Conservation (phyloP, 2,797 vertebrate species). For the Tarsius wallacei region DNA sequence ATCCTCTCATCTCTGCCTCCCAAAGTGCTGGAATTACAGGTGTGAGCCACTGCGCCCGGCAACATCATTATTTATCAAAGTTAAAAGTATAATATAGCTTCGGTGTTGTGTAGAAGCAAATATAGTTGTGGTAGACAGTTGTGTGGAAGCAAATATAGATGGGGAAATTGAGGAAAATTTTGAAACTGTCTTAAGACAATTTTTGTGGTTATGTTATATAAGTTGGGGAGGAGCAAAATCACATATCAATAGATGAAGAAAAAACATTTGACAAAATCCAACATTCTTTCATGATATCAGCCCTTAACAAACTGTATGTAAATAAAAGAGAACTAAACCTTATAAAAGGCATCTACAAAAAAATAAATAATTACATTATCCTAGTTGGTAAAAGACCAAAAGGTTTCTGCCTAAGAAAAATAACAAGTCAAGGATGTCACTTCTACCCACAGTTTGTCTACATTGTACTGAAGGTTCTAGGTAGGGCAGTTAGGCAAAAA, state of each 20-base stretch:
- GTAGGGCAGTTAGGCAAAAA: constrained; percentile 3
- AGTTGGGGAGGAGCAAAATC: not conserved
- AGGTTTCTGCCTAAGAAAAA: not conserved
- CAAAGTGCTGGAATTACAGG: too few species aligned
- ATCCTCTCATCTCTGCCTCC: too few species aligned
- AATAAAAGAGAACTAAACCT: not conserved
- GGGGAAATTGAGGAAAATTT: not conserved
- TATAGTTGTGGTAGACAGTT: not conserved
- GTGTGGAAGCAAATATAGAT: not conserved
- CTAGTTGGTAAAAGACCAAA: not conserved
- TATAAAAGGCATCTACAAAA: not conserved
- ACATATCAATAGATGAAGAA: not conserved
- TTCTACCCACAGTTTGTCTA: not conserved
- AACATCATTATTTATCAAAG: not conserved
- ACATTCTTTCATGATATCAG: not conserved
- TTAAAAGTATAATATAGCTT: not conserved
- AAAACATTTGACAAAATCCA: not conserved
- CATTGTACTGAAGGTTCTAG: not conserved
- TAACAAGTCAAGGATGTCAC: not conserved
- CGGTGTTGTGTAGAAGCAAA: not conserved
- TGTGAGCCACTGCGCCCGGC: too few species aligned
- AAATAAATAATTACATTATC: not conserved
- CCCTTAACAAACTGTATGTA: not conserved
- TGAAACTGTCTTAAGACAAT: not conserved
- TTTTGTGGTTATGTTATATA: not conserved